Conservation (phyloP, 2,113 vertebrate genomes). For the Caranx melampygus region DNA sequence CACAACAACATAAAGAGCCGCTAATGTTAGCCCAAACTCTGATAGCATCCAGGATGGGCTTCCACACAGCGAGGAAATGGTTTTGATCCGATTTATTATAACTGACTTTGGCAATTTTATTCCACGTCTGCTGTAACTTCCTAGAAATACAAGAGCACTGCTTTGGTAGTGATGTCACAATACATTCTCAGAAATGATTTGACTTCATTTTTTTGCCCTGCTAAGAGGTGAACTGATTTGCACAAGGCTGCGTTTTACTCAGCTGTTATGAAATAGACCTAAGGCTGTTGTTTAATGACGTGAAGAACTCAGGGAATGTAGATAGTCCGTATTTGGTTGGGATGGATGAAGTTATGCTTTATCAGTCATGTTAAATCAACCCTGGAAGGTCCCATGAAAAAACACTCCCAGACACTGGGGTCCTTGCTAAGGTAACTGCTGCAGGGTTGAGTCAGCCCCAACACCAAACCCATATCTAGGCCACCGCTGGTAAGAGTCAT, state of each 20-base stretch:
- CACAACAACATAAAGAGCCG: too few species aligned
- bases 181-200: conserved; percentile 18
- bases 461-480: conserved; percentile 43
- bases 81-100: background rate
- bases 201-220: background rate
- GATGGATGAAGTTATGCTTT: background rate
- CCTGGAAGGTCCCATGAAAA: background rate
- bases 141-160: background rate
- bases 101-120: background rate
- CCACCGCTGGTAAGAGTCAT: conserved; percentile 35
- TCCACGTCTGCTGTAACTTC: conserved; percentile 1
- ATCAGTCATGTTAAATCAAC: conserved; percentile 25
- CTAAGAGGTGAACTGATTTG: background rate
- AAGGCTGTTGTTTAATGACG: conserved; percentile 2
- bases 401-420: conserved; percentile 27
- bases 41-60: too few species aligned
- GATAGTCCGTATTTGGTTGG: conserved; percentile 11
- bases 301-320: conserved; percentile 16
- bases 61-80: too few species aligned
- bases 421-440: conserved; percentile 1
- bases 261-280: conserved; percentile 2
- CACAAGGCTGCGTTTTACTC: background rate
- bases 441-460: conserved; percentile 52
- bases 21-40: background rate
- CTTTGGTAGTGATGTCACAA: conserved; percentile 3